Evolutionary conservation across 1,140 invertebrate species (phyloP).

Genomic region (Trichonephila clavipes): DNA sequence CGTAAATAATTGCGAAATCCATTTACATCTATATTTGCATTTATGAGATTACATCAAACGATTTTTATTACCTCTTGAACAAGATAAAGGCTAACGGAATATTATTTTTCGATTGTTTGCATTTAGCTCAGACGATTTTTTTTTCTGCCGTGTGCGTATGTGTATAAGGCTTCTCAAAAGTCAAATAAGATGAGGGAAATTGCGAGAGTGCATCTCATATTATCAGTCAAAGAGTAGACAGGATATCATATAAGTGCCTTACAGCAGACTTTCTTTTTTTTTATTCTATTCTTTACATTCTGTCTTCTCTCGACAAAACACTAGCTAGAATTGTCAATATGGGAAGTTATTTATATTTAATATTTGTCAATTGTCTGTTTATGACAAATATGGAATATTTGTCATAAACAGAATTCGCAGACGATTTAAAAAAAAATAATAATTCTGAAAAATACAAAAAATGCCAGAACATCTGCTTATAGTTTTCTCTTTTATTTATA

Average conservation of each 20-base stretch:
- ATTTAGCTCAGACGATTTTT: slow-evolving; percentile 7
- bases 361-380: too few species aligned
- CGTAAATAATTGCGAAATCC: neutral
- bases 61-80: neutral
- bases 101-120: slow-evolving; percentile 3
- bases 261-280: neutral
- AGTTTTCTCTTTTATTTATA: too few species aligned
- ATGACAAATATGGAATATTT: too few species aligned
- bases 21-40: neutral
- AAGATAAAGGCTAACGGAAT: neutral
- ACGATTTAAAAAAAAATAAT: too few species aligned
- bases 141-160: neutral
- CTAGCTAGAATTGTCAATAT: neutral
- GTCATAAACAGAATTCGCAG: too few species aligned
- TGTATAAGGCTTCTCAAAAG: slow-evolving; percentile 6
- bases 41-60: neutral
- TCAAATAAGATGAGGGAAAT: neutral
- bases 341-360: too few species aligned
- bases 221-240: neutral
- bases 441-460: too few species aligned
- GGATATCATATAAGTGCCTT: slow-evolving; percentile 7
- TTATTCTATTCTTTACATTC: neutral
- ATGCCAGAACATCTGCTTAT: too few species aligned
- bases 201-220: neutral
- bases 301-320: neutral